A percentile compares a stretch with the other conserved stretches of the same genome.
These are phyloP conservation scores for Trachops cirrhosus DNA, from an alignment of 2,797 vertebrate genomes.

Conservation along the genomic window DNA sequence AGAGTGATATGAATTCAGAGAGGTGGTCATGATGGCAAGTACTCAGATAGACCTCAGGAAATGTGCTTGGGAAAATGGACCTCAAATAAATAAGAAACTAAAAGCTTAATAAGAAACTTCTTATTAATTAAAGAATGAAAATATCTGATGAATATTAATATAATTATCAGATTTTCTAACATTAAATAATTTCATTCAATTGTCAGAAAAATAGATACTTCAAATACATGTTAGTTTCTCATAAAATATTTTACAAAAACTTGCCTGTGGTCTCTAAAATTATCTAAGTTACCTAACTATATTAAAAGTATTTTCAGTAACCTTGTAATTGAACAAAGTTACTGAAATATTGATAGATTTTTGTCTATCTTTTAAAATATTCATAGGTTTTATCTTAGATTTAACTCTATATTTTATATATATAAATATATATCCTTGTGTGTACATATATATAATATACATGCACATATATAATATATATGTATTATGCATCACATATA, in stretches of 20 bases:
- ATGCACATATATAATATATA: neutral
- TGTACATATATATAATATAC: neutral
- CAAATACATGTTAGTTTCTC: constrained; percentile 38
- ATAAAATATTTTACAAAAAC: constrained; percentile 32
- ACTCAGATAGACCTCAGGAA: neutral
- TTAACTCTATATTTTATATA: neutral
- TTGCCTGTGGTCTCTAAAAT: constrained; percentile 11
- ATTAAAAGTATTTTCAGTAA: neutral
- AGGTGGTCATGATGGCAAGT: neutral
- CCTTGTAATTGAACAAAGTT: neutral
- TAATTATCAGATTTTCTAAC: constrained; percentile 76
- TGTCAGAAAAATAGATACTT: constrained; percentile 39
- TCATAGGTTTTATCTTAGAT: neutral
- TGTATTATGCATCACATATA: neutral
- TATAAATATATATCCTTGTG: neutral
- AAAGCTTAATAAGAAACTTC: constrained; percentile 78
- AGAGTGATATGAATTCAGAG: neutral
- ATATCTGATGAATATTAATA: constrained; percentile 75
- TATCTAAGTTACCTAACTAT: constrained; percentile 19
- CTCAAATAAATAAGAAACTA: constrained; percentile 56
- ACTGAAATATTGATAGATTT: constrained; percentile 15
- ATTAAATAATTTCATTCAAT: constrained; percentile 60
- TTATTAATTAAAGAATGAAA: constrained; percentile 68
- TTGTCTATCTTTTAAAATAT: too few relatives aligned
- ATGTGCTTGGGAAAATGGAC: neutral